phyloP scores from a whole-genome alignment of 2,888 invertebrate species.

The Liopterus haemorrhoidalis region DNA sequence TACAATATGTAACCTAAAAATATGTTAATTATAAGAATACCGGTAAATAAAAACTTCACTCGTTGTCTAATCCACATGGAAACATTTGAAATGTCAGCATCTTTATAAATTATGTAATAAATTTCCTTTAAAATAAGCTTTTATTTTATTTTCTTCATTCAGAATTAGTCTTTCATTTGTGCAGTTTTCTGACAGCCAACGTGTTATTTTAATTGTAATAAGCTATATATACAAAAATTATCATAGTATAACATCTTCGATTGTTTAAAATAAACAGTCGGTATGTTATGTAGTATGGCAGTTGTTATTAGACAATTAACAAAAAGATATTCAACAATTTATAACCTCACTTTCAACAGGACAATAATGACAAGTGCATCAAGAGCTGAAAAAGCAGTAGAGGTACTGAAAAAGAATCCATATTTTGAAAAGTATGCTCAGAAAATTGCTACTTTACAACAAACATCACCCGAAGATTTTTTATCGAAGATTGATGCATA shows the following conservation, averaged over 20 bases:
- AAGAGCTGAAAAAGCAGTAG: conserved; percentile 51
- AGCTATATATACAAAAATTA: no score
- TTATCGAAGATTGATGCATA: conserved; percentile 55
- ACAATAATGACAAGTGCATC: conserved; percentile 43
- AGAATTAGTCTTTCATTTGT: no score
- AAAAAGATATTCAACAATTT: conserved; percentile 7
- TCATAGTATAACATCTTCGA: no score
- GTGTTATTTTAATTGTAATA: no score
- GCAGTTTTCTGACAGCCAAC: no score
- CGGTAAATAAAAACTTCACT: no score
- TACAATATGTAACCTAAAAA: neutral
- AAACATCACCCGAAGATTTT: conserved; percentile 72
- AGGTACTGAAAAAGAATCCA: conserved; percentile 60
- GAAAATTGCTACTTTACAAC: conserved; percentile 67
- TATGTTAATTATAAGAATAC: neutral
- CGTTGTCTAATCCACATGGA: no score
- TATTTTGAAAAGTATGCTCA: conserved; percentile 75
- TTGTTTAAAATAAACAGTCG: no score
- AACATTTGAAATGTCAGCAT: no score
- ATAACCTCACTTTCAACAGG: conserved; percentile 24
- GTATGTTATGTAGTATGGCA: conserved; percentile 22
- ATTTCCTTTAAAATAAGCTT: no score
- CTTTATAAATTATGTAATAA: no score
- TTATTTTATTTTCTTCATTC: no score
- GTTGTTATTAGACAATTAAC: conserved; percentile 15